Evolutionary conservation across 1,140 invertebrate genomes (phyloP), one percentile per base, ranked within the genome.

Genomic region (Solenopsis fugax): DNA sequence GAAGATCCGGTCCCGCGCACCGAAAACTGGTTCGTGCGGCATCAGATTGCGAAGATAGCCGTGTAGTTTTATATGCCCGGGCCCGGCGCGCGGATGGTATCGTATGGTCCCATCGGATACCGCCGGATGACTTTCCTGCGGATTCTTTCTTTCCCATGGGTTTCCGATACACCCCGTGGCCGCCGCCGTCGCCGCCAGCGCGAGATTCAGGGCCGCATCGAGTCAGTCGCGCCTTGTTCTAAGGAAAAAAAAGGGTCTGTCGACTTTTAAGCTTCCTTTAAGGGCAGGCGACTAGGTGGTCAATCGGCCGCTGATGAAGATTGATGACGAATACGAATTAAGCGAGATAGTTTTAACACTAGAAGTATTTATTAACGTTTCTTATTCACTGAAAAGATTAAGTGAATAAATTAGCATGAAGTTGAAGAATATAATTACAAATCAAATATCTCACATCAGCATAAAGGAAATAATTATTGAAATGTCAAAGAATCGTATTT

Each of bases 1-100:
- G 89, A 92, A 87, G 90, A 92, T 93, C 89, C 90, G 88, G 89
- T 89, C 90, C 89, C 86, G 88, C 88, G 87, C 88, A 93, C 87
- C 93, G 93, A 93, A 93, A 94, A 95, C 94, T 95, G 94, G 94
- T 95, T 94, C 93, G 94, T 92, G 91, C 93, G 92, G 93, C 93
- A 93, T 94, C 94, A 94, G 94, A 95, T 94, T 93, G 94, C 93
- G 86, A 94, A 95, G 94, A 95, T 95, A 95, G 91, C 87, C 84
- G 90, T 93, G 92, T 58, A 56, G 77, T 94, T 94, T 95, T 95
- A 94, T 94, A 84, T 41, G 54, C 92, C 91, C 93, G 92, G 78
- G 90, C 72, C 82, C 88, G 41, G 41, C 41, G n/a, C 54, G 86
- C 85, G 89, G 64, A 67, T 67, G 64, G 82, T 94, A 94, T 95